A percentile compares a stretch with the other conserved stretches of the same genome.
Evolutionary conservation across 2,888 invertebrate genomes (phyloP).

Genomic region (Lycia hirtaria): DNA sequence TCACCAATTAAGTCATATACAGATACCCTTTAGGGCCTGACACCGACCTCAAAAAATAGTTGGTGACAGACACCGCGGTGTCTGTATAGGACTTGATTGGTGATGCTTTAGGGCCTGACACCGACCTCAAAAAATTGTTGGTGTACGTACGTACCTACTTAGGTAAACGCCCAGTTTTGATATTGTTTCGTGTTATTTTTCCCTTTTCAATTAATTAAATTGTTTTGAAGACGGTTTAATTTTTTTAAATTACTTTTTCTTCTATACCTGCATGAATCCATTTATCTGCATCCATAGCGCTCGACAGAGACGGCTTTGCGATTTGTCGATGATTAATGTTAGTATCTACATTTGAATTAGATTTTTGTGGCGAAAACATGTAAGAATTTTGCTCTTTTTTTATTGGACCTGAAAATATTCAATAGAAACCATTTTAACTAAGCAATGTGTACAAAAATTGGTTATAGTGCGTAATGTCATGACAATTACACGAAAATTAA

Average conservation of each 20-base stretch:
- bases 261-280: slow-evolving; percentile 55
- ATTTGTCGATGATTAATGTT: slow-evolving; percentile 5
- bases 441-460: neutral
- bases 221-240: neutral
- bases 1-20: too few relatives aligned
- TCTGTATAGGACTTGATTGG: too few relatives aligned
- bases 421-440: neutral
- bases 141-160: too few relatives aligned
- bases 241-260: slow-evolving; percentile 42
- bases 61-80: too few relatives aligned
- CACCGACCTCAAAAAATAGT: too few relatives aligned
- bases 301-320: slow-evolving; percentile 46
- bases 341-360: slow-evolving; percentile 23
- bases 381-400: slow-evolving; percentile 37
- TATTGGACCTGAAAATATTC: slow-evolving; percentile 33
- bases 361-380: slow-evolving; percentile 38
- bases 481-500: too few relatives aligned
- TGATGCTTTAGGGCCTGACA: too few relatives aligned
- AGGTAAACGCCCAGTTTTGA: too few relatives aligned
- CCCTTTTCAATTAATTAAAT: too few relatives aligned
- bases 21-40: too few relatives aligned
- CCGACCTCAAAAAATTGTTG: too few relatives aligned
- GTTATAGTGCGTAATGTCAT: neutral
- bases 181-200: too few relatives aligned
- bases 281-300: slow-evolving; percentile 55